Evolutionary conservation across 1,140 invertebrate species (phyloP), one percentile per base, ranked within the genome.

Genomic region (Leguminivora glycinivorella): DNA sequence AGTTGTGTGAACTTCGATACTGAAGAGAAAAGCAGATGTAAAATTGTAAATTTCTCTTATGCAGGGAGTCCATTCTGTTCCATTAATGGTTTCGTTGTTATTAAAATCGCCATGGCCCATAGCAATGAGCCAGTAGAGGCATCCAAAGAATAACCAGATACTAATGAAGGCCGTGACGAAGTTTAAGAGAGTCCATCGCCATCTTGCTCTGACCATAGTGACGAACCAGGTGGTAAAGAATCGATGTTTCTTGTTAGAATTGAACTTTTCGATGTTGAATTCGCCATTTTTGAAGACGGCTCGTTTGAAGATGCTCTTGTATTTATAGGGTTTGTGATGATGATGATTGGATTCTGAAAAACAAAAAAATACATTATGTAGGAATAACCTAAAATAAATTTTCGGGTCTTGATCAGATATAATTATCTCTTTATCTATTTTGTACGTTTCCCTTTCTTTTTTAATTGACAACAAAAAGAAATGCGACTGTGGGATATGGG

Each of bases 101-200:
- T 95, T 94, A 22, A 98, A 93, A 82, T 99, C 98, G 0, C 97
- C 98, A 85, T 99, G 98, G 0, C 95, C 95, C 82, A 95, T 96
- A 1, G 95, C 94, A 56, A 99, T 97, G 0, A 97, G 81, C 95
- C 96, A 99, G 95, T 98, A 99, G 24, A 98, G 93, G 0, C 95
- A 84, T 0, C 96, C 97, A 85, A 99, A 99, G 2, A 94, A 91
- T 0, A 98, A 85, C 98, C 98, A 99, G 1, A 95, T 96, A 1
- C 96, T 83, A 29, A 98, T 93, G 80, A 98, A 99, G 31, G 96
- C 96, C 75, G 97, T 87, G 1, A 96, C 95, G 87, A 99, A 98
- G 63, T 96, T 95, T n/a, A 98, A 85, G 9, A 99, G 87, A 0
- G 98, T 98, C 96, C 98, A 99, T 12, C 98, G 94, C 98, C 98